A percentile compares a stretch with the other conserved stretches of the same genome.
Evolutionary conservation across 2,113 vertebrate species (phyloP).

Genomic region (Catharus fuscescens): DNA sequence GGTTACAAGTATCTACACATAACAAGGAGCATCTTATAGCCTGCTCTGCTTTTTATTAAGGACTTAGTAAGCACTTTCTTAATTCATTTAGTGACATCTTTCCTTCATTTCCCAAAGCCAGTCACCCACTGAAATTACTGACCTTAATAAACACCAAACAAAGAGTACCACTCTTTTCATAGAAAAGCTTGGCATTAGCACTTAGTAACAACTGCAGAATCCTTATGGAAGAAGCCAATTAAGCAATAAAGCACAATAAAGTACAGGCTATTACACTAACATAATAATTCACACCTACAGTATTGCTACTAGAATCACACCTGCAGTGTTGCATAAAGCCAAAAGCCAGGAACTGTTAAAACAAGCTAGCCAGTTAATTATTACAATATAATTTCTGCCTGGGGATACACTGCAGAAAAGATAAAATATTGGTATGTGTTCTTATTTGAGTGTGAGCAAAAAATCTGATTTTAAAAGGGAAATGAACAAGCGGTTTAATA

Average conservation of each 20-base stretch:
- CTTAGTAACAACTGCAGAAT: constrained; percentile 10
- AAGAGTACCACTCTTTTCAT: background rate
- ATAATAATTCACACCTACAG: constrained; percentile 40
- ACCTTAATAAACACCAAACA: background rate
- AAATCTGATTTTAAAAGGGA: constrained; percentile 29
- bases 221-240: constrained; percentile 29
- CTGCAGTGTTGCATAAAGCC: constrained; percentile 41
- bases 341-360: constrained; percentile 55
- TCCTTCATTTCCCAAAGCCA: background rate
- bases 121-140: background rate
- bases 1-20: background rate
- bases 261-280: constrained; percentile 24
- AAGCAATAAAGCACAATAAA: constrained; percentile 39
- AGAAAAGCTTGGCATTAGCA: constrained; percentile 10
- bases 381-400: constrained; percentile 40
- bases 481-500: background rate
- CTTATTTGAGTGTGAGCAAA: constrained; percentile 51
- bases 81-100: constrained; percentile 29
- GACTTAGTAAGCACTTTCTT: background rate
- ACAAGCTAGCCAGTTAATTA: constrained; percentile 44
- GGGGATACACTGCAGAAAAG: constrained; percentile 29
- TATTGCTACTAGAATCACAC: constrained; percentile 48
- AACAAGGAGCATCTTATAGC: constrained; percentile 31
- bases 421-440: constrained; percentile 52
- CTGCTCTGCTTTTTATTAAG: constrained; percentile 26